phyloP scores from a whole-genome alignment of 2,113 vertebrate species.

The Sialia sialis region DNA sequence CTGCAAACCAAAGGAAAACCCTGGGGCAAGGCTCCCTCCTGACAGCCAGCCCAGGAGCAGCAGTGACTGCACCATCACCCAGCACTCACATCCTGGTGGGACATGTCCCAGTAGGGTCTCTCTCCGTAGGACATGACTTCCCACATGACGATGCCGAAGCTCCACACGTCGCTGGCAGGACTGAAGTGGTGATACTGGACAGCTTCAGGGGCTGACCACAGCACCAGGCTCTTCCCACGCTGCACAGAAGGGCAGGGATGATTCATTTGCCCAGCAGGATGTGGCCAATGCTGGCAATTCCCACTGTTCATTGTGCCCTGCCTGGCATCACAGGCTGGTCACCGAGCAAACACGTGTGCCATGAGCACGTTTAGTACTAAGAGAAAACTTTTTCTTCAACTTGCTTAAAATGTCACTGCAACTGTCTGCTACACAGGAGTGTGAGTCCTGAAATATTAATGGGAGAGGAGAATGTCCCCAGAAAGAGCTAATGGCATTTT shows the following conservation, averaged over 20 bases:
- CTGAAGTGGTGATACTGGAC: constrained; percentile 92
- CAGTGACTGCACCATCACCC: rapidly evolving
- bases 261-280: rapidly evolving
- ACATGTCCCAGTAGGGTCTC: constrained; percentile 98
- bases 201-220: constrained; percentile 93
- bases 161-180: constrained; percentile 93
- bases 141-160: constrained; percentile 98
- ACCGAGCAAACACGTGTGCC: rapidly evolving
- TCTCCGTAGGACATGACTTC: constrained; percentile 98
- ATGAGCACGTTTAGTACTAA: neutral
- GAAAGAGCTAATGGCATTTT: constrained; percentile 29
- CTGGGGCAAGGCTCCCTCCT: neutral
- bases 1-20: neutral
- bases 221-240: constrained; percentile 86
- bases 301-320: rapidly evolving
- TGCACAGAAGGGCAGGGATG: constrained; percentile 33
- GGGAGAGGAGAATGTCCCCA: neutral
- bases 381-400: neutral
- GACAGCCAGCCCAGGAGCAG: rapidly evolving
- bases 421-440: neutral
- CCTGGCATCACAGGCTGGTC: rapidly evolving
- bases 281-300: rapidly evolving
- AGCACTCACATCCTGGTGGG: constrained; percentile 92
- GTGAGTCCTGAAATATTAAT: neutral
- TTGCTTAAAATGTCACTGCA: neutral